These are phyloP conservation scores for Meiosimyza platycephala DNA, from an alignment of 2,888 invertebrate species.

Conservation along the genomic window DNA sequence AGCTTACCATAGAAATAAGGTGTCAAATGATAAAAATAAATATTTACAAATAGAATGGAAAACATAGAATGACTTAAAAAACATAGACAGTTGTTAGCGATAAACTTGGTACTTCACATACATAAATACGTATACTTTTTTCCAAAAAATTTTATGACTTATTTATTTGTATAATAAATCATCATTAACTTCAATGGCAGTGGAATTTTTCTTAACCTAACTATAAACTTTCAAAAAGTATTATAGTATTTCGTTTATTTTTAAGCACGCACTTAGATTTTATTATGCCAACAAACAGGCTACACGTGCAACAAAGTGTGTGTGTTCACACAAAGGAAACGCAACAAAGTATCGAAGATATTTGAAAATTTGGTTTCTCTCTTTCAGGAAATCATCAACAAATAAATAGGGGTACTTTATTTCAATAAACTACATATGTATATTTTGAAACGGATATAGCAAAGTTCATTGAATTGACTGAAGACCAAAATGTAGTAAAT, in stretches of 20 bases:
- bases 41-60: neutral
- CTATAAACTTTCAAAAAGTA: neutral
- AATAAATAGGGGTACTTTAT: too few species aligned
- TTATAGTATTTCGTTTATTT: neutral
- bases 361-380: too few species aligned
- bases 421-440: too few species aligned
- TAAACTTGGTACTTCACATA: neutral
- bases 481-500: too few species aligned
- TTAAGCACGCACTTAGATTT: neutral
- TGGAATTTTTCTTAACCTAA: neutral
- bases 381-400: too few species aligned
- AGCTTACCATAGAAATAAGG: neutral
- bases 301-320: neutral
- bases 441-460: too few species aligned
- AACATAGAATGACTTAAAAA: neutral
- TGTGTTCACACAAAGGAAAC: too few species aligned
- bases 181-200: neutral
- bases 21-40: neutral
- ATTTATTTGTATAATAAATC: constrained; percentile 7
- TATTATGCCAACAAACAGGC: neutral
- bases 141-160: neutral
- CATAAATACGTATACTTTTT: neutral
- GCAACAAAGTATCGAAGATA: too few species aligned
- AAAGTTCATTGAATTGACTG: too few species aligned
- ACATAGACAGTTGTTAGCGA: neutral